Evolutionary conservation across 2,888 invertebrate genomes (phyloP).

Genomic region (Melikaiella ostensackeni): DNA sequence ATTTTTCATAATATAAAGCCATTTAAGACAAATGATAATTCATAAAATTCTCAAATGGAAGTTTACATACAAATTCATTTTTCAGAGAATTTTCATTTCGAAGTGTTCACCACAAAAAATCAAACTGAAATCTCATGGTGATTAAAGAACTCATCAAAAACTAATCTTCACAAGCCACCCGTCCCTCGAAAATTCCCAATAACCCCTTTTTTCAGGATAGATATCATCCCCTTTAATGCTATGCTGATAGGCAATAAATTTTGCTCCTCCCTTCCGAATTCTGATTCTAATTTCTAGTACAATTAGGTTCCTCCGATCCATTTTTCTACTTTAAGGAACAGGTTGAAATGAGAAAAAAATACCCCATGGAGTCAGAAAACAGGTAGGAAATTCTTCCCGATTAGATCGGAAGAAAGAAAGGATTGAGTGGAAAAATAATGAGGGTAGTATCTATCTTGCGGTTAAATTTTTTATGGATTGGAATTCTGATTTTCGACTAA

Average conservation of each 20-base stretch:
- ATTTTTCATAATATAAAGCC: no score
- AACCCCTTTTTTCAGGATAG: background rate
- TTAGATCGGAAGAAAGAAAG: background rate
- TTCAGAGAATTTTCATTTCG: no score
- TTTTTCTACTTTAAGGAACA: background rate
- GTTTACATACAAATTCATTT: no score
- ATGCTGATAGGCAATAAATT: background rate
- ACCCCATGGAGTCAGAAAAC: background rate
- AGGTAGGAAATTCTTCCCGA: conserved; percentile 26
- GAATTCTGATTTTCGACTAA: background rate
- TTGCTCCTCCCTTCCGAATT: background rate
- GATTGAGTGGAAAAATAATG: conserved; percentile 30
- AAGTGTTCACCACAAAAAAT: no score
- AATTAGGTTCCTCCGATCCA: background rate
- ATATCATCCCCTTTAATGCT: background rate
- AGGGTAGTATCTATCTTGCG: conserved; percentile 7
- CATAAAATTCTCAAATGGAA: no score
- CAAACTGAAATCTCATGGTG: no score
- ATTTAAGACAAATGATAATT: no score
- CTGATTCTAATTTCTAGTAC: background rate
- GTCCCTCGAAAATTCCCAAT: background rate
- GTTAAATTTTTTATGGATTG: background rate
- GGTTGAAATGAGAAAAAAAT: background rate
- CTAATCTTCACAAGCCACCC: background rate
- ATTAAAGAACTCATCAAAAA: no score